Percentiles rank a stretch among this genome's conserved stretches.
These are phyloP conservation scores for Neodiprion virginianus DNA, from an alignment of 1,140 invertebrate genomes.

Conservation along the genomic window DNA sequence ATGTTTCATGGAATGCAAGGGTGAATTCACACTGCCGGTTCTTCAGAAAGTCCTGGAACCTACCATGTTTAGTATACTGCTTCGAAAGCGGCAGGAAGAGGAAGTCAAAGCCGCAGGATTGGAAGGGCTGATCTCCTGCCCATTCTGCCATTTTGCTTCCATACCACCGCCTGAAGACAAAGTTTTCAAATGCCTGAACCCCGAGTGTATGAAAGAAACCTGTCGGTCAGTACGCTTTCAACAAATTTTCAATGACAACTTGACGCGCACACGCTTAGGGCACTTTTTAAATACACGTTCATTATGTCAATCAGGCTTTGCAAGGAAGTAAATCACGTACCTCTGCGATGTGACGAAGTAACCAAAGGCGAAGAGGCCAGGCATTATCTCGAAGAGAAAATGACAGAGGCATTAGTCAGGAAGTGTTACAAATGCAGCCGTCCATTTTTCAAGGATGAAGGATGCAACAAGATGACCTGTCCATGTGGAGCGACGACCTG, in stretches of 20 bases:
- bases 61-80: conserved; percentile 63
- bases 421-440: conserved; percentile 68
- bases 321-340: conserved; percentile 70
- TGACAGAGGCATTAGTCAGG: conserved; percentile 71
- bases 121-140: conserved; percentile 68
- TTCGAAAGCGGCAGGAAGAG: conserved; percentile 63
- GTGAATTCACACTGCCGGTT: conserved; percentile 56
- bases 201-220: conserved; percentile 70
- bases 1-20: conserved; percentile 61
- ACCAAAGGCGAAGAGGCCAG: conserved; percentile 65
- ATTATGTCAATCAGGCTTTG: conserved; percentile 59
- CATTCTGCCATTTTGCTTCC: conserved; percentile 71
- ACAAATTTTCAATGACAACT: neutral
- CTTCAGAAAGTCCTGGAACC: conserved; percentile 62
- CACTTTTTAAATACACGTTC: neutral
- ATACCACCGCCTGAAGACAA: conserved; percentile 67
- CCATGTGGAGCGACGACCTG: conserved; percentile 73
- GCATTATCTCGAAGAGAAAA: conserved; percentile 69
- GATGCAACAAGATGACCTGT: conserved; percentile 78
- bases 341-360: conserved; percentile 68
- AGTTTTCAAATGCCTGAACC: conserved; percentile 70
- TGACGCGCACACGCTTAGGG: neutral
- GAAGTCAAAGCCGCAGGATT: conserved; percentile 68
- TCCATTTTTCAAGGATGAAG: conserved; percentile 69
- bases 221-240: conserved; percentile 57